Evolutionary conservation across 2,888 invertebrate genomes (phyloP), one percentile per base, ranked within the genome.

Genomic region (Epirrhoe alternata): DNA sequence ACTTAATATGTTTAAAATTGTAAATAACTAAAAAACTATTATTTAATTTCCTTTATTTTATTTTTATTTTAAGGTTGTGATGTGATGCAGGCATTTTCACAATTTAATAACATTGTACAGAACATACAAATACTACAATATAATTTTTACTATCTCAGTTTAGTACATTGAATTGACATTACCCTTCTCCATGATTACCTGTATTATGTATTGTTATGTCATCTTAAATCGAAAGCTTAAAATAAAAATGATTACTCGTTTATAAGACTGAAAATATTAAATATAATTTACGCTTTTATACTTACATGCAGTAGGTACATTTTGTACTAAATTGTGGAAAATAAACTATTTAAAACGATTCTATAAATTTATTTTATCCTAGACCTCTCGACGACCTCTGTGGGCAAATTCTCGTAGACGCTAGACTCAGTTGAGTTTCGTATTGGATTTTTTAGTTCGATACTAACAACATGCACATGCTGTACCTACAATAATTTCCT

Each of bases 41-140:
- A 60, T 64, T 66, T 60, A 55, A 64, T 68, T 52, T 68, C 47
- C 54, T 61, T 58, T 61, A 59, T 72, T 66, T 73, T 72, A 74
- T 70, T 66, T 49, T 62, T 74, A 74, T 72, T 79, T 77, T 81
- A 81, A 83, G 85, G 84, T 86, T 86, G 84, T 85, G 82, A 83
- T 76, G 76, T 71, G 74, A 74, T 64, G 74, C 74, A 81, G 68
- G 77, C 78, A 80, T 79, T 76, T 78, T 77, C 65, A 69, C 55
- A 61, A 63, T 69, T 64, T 12, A 10, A 35, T 8, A 35, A 35
- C 35, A 35, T 14, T 5, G 6, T 42, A 42, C 38, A 12, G 12
- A 42, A 12, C 5, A 42, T 12, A 42, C 4, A 38, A 3, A 10
- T 10, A 2, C 12, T 2, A 10, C 35, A 7, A 35, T 8, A 7